These are phyloP conservation scores for Lamellibrachia satsuma DNA, from an alignment of 2,888 invertebrate species.

Conservation along the genomic window DNA sequence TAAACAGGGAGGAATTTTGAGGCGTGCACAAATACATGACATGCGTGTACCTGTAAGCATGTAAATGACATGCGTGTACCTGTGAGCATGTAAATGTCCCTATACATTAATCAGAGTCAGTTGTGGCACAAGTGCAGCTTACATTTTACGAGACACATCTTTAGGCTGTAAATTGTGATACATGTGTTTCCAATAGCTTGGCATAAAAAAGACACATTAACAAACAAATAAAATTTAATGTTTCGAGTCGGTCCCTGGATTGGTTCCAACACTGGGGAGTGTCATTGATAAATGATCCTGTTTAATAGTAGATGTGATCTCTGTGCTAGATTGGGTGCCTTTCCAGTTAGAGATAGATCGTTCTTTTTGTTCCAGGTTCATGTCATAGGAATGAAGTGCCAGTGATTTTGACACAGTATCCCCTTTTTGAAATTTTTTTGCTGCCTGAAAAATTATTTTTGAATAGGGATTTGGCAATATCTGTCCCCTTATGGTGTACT, in stretches of 20 bases:
- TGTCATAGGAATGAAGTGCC: no score
- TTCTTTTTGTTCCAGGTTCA: no score
- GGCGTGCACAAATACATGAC: not conserved
- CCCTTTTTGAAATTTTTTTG: no score
- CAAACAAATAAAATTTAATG: not conserved
- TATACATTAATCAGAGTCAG: not conserved
- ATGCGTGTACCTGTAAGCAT: not conserved
- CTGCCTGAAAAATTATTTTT: no score
- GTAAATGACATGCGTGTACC: not conserved
- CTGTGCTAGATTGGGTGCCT: not conserved
- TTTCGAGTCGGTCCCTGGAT: not conserved
- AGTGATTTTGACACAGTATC: no score
- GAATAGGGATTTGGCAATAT: no score
- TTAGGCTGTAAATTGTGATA: not conserved
- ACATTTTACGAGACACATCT: not conserved
- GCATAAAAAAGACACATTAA: not conserved
- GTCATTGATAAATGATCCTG: not conserved
- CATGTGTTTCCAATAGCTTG: slow-evolving; percentile 9
- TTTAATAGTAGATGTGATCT: not conserved
- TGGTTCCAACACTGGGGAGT: not conserved
- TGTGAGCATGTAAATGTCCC: not conserved
- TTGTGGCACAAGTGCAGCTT: not conserved
- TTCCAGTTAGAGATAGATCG: no score
- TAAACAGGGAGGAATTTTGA: not conserved
- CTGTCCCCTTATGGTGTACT: no score